Evolutionary conservation across 2,888 invertebrate genomes (phyloP), one percentile per base, ranked within the genome.

Genomic region (Hartigia nigra): DNA sequence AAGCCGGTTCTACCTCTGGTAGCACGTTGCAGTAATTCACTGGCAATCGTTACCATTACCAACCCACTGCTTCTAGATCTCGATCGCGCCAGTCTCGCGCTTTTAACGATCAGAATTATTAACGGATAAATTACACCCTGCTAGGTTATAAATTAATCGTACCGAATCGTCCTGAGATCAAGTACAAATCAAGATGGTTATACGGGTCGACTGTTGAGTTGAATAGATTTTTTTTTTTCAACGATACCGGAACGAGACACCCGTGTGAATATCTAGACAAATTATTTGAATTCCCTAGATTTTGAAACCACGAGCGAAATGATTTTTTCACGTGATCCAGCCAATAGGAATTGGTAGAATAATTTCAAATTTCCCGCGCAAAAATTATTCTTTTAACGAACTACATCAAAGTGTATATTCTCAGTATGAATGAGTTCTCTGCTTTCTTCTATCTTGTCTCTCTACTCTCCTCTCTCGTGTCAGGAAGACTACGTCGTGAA

Each of bases 391-490:
- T 9, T 23, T 55, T 14, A 2, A 23, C 9, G 23, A 5, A 23
- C 23, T 1, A 23, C 55, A 9, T 1, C 23, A 23, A 55, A 23
- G 0, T 23, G 23, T 55, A 55, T 55, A 23, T 55, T 55, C 39
- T 9, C 9, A 0, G 81, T 39, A 85, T 86, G 86, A 85, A 86
- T 84, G 83, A 31, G 78, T 69, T 55, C 55, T 23, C 55, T 55
- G 55, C 55, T 55, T 9, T 23, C 55, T 55, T 78, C 76, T 12
- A 76, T 23, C 55, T 23, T 9, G 9, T 23, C 70, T 32, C 76
- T 14, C 75, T 4, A 0, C 55, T 55, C 72, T 72, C 72, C 32
- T 14, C 9, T 32, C 72, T 31, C 31, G 72, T 5, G 31, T 23
- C 72, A 74, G 76, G 75, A 5, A 70, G 35, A 35, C 34, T 75